A percentile compares a stretch with the other conserved stretches of the same genome.
Evolutionary conservation across 2,797 vertebrate species (phyloP).

Genomic region (Diplodus sargus): DNA sequence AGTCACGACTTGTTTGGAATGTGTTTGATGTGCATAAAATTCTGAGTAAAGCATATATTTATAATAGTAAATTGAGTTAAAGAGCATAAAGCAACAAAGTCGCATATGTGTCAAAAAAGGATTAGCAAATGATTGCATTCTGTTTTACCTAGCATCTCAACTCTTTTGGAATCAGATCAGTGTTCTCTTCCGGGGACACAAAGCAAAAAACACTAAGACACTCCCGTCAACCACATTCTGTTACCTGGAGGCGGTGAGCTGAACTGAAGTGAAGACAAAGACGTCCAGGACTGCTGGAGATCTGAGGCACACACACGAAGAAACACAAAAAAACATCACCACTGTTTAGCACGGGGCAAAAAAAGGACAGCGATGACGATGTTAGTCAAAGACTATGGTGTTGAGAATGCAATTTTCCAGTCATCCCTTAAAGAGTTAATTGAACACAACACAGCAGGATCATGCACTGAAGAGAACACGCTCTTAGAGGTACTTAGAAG

Average conservation of each 20-base stretch:
- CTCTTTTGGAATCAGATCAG: too few species aligned
- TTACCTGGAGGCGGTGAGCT: conserved; percentile 85
- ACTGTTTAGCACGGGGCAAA: not conserved
- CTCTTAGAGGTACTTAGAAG: not conserved
- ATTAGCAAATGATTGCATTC: too few species aligned
- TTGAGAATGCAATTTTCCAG: not conserved
- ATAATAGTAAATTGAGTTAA: too few species aligned
- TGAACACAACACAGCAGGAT: not conserved
- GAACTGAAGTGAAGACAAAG: conserved; percentile 83
- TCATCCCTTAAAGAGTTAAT: not conserved
- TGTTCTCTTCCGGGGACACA: not conserved
- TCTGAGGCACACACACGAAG: conserved; percentile 65
- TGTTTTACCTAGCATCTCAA: too few species aligned
- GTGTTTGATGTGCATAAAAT: too few species aligned
- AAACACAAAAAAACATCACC: conserved; percentile 29
- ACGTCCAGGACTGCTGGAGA: conserved; percentile 85
- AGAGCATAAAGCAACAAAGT: too few species aligned
- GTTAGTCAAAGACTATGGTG: not conserved
- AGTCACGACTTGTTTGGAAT: too few species aligned
- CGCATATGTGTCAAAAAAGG: too few species aligned
- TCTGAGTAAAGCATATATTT: too few species aligned
- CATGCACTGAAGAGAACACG: conserved; percentile 1
- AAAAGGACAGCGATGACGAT: not conserved
- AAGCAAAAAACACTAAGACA: not conserved
- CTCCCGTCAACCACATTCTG: not conserved